Conservation (phyloP, 2,797 vertebrate species). For the Pogonophryne albipinna region DNA sequence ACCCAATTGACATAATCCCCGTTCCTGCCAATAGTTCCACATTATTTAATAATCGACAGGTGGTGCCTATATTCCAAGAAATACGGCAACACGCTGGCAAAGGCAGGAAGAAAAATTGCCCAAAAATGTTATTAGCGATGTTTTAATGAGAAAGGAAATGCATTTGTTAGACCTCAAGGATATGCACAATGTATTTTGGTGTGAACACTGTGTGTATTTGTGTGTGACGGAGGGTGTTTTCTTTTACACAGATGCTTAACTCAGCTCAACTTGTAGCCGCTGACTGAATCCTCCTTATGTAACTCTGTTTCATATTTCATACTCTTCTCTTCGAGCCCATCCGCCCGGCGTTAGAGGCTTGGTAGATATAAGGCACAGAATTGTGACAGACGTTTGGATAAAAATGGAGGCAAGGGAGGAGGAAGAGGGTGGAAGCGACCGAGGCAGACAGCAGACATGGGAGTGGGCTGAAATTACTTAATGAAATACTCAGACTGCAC, state of each 20-base stretch:
- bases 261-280: slow-evolving; percentile 46
- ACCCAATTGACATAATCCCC: background rate
- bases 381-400: slow-evolving; percentile 47
- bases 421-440: slow-evolving; percentile 30
- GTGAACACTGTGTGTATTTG: slow-evolving; percentile 16
- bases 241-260: slow-evolving; percentile 56
- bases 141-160: no score
- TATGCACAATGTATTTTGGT: background rate
- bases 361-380: slow-evolving; percentile 46
- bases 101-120: background rate
- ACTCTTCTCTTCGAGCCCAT: slow-evolving; percentile 58
- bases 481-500: slow-evolving; percentile 34
- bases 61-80: background rate
- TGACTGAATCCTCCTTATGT: slow-evolving; percentile 56
- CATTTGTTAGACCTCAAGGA: background rate
- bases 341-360: slow-evolving; percentile 40
- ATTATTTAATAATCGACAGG: slow-evolving; percentile 8
- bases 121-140: no score
- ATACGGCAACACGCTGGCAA: background rate
- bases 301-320: slow-evolving; percentile 72
- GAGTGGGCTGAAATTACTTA: slow-evolving; percentile 51
- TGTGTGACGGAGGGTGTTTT: slow-evolving; percentile 34
- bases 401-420: slow-evolving; percentile 3
- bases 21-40: slow-evolving; percentile 6
- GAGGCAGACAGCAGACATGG: slow-evolving; percentile 33